phyloP scores from a whole-genome alignment of 37 sponge, comb jelly and placozoan species.

The Axinella damicornis region DNA sequence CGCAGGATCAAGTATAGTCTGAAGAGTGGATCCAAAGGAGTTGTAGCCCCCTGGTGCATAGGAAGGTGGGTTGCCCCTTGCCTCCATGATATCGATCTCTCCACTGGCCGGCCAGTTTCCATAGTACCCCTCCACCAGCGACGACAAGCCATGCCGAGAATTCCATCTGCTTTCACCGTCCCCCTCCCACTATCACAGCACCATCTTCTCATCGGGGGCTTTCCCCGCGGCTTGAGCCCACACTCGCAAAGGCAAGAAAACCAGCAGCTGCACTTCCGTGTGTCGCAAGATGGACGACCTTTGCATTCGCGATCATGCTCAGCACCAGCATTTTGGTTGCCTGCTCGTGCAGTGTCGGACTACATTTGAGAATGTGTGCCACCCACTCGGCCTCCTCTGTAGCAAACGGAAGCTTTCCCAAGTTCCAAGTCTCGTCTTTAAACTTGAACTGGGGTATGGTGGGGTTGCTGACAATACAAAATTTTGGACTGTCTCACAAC shows the following conservation, averaged over 20 bases:
- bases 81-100: constrained; percentile 86
- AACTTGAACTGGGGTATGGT: constrained; percentile 60
- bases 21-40: constrained; percentile 72
- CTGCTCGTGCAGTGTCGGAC: constrained; percentile 58
- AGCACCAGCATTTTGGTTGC: constrained; percentile 69
- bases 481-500: constrained; percentile 52
- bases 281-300: constrained; percentile 79
- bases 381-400: constrained; percentile 65
- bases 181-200: constrained; percentile 77
- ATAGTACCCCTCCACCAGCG: constrained; percentile 92
- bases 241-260: constrained; percentile 70
- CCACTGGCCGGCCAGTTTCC: constrained; percentile 85
- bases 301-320: constrained; percentile 47
- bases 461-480: constrained; percentile 78
- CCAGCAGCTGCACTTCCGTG: constrained; percentile 72
- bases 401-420: constrained; percentile 73
- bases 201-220: constrained; percentile 25
- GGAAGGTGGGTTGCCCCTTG: constrained; percentile 65
- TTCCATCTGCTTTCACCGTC: constrained; percentile 77
- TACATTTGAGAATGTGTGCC: constrained; percentile 60
- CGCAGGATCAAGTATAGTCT: too few relatives aligned
- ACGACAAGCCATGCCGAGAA: constrained; percentile 81
- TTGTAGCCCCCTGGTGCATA: constrained; percentile 75
- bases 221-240: neutral
- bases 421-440: constrained; percentile 51